These are phyloP conservation scores for Pterois miles DNA, from an alignment of 2,797 vertebrate genomes.

Conservation along the genomic window DNA sequence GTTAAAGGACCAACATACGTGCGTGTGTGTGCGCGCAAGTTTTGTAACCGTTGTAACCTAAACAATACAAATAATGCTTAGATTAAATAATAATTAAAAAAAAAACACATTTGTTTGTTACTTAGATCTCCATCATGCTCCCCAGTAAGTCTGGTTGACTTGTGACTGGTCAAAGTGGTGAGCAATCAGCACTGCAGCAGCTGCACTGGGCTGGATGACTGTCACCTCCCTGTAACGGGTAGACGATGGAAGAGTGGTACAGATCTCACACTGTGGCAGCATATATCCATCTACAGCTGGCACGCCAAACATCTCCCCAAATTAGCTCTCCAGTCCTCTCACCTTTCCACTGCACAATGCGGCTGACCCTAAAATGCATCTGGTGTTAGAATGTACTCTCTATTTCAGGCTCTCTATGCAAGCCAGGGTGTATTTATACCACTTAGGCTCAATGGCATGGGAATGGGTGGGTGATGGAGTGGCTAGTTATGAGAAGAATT, in stretches of 20 bases:
- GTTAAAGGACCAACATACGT: too few species aligned
- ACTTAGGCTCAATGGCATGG: not conserved
- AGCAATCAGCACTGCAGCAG: not conserved
- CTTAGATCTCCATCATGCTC: not conserved
- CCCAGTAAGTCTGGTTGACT: not conserved
- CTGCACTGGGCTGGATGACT: not conserved
- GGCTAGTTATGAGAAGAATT: slow-evolving; percentile 7
- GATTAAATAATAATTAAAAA: too few species aligned
- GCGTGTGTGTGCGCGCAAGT: too few species aligned
- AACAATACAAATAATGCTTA: too few species aligned
- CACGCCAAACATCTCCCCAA: not conserved
- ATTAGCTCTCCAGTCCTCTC: slow-evolving; percentile 38
- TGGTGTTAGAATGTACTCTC: slow-evolving; percentile 41
- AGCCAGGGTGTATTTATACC: slow-evolving; percentile 48
- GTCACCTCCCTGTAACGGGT: not conserved
- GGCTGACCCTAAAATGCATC: slow-evolving; percentile 21
- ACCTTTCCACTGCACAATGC: slow-evolving; percentile 50
- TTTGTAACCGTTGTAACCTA: too few species aligned
- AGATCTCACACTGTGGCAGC: not conserved
- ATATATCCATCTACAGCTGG: slow-evolving; percentile 8
- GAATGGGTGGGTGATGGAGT: slow-evolving; percentile 7
- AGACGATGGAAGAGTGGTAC: not conserved
- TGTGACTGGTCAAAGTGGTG: not conserved
- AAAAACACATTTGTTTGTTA: too few species aligned
- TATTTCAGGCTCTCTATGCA: slow-evolving; percentile 37